A percentile compares a stretch with the other conserved stretches of the same genome.
Evolutionary conservation across 2,797 vertebrate genomes (phyloP).

Genomic region (Diplodus puntazzo): DNA sequence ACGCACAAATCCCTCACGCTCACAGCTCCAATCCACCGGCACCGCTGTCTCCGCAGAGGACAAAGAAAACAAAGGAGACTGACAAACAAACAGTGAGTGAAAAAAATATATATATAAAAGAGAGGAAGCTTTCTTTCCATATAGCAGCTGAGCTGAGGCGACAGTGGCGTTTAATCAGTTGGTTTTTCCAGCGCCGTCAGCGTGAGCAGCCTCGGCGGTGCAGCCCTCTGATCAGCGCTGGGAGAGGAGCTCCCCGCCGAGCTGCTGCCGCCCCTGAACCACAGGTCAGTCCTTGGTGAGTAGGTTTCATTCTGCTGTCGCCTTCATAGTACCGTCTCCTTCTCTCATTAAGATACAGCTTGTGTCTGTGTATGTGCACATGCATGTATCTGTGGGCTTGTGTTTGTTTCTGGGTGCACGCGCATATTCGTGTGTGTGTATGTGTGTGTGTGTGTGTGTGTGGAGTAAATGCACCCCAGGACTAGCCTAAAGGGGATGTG

Average conservation of each 20-base stretch:
- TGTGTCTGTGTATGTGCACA: conserved; percentile 54
- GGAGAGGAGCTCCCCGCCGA: conserved; percentile 79
- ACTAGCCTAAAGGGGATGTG: conserved; percentile 87
- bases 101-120: conserved; percentile 78
- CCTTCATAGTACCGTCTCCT: conserved; percentile 73
- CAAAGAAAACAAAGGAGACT: conserved; percentile 86
- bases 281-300: conserved; percentile 87
- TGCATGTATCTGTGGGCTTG: conserved; percentile 53
- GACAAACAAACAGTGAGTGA: conserved; percentile 84
- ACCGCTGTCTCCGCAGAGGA: conserved; percentile 84
- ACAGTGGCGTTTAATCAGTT: conserved; percentile 86
- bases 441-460: conserved; percentile 39
- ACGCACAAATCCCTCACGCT: conserved; percentile 83
- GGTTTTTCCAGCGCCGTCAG: conserved; percentile 81
- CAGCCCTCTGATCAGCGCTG: conserved; percentile 84
- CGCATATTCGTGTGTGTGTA: conserved; percentile 4
- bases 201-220: conserved; percentile 73
- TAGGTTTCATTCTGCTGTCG: conserved; percentile 80
- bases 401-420: conserved; percentile 54
- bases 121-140: conserved; percentile 81
- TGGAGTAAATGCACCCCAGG: conserved; percentile 85
- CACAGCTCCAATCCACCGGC: conserved; percentile 82
- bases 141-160: conserved; percentile 82
- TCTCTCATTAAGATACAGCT: conserved; percentile 82
- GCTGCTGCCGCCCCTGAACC: conserved; percentile 82